Conservation (phyloP, 2,797 vertebrate species). For the Propithecus perrieri region DNA sequence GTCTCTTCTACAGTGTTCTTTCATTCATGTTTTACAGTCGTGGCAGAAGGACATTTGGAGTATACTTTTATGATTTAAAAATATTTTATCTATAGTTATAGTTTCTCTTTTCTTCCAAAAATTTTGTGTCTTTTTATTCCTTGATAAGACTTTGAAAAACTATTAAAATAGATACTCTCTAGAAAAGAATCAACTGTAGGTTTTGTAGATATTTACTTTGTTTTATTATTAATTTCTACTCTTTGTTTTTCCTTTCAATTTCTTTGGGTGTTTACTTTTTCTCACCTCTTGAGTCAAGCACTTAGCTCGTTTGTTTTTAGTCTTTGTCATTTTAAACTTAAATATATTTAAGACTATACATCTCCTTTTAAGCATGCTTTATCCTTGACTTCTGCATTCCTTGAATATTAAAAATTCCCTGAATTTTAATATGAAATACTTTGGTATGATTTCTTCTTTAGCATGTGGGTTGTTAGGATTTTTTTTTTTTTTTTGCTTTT, state of each 20-base stretch:
- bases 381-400: not conserved
- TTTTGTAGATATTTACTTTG: not conserved
- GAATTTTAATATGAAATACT: not conserved
- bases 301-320: not conserved
- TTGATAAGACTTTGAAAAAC: not conserved
- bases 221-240: not conserved
- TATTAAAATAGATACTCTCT: not conserved
- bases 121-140: not conserved
- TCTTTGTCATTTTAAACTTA: not conserved
- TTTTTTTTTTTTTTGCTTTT: not conserved
- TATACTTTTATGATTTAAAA: not conserved
- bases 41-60: not conserved
- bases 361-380: not conserved
- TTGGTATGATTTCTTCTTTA: not conserved
- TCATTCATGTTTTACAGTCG: not conserved
- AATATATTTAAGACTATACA: not conserved
- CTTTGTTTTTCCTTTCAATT: not conserved
- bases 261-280: not conserved
- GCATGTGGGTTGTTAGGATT: not conserved
- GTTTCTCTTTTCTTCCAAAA: not conserved
- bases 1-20: not conserved
- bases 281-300: not conserved
- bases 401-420: not conserved
- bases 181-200: not conserved
- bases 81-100: accelerated